Evolutionary conservation across 2,888 invertebrate genomes (phyloP).

Genomic region (Agrypnus murinus): DNA sequence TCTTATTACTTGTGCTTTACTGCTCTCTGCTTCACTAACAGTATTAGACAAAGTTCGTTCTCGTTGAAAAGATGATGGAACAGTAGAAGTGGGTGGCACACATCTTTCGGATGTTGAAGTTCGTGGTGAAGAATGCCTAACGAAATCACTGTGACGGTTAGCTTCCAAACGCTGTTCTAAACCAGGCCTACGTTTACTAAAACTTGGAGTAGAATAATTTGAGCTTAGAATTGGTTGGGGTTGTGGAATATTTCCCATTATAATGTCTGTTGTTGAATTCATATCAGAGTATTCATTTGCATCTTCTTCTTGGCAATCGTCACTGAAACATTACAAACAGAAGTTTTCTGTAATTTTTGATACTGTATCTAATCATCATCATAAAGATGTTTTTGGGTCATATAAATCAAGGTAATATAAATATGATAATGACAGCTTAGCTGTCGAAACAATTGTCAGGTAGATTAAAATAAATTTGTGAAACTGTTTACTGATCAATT

Average conservation of each 20-base stretch:
- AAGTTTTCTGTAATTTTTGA: no score
- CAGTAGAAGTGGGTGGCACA: constrained; percentile 58
- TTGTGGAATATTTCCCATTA: constrained; percentile 32
- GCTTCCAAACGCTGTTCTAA: constrained; percentile 53
- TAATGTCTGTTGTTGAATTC: constrained; percentile 37
- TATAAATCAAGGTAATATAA: no score
- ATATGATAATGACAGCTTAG: no score
- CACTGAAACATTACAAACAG: constrained; percentile 63
- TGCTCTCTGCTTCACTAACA: constrained; percentile 31
- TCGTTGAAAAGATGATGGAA: constrained; percentile 53
- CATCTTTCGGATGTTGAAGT: constrained; percentile 61
- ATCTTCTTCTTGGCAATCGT: constrained; percentile 65
- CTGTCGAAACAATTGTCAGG: no score
- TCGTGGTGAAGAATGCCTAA: constrained; percentile 53
- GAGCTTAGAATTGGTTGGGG: constrained; percentile 38
- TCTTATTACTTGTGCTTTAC: constrained; percentile 30
- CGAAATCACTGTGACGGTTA: constrained; percentile 52
- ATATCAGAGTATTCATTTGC: constrained; percentile 65
- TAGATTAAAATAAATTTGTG: no score
- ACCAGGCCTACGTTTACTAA: constrained; percentile 55
- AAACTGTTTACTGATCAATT: no score
- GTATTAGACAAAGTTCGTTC: constrained; percentile 57
- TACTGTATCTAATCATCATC: no score
- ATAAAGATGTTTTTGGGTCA: no score
- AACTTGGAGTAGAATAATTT: constrained; percentile 52